Evolutionary conservation across 2,888 invertebrate species (phyloP).

Genomic region (Acanthosoma haemorrhoidale): DNA sequence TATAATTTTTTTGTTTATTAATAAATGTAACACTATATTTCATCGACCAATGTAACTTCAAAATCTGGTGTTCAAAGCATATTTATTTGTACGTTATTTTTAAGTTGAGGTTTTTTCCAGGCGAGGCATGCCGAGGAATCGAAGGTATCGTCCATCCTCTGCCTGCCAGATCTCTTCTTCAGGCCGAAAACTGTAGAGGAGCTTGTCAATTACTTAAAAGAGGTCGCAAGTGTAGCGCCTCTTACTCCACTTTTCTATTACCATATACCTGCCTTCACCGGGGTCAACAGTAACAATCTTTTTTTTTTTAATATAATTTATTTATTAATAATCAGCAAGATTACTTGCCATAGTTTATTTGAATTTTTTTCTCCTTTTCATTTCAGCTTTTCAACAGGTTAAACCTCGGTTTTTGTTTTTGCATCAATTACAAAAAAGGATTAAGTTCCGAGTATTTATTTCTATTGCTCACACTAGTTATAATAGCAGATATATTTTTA

Average conservation of each 20-base stretch:
- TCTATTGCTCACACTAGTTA: too few relatives aligned
- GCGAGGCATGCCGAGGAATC: constrained; percentile 62
- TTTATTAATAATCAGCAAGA: too few relatives aligned
- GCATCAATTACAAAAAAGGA: too few relatives aligned
- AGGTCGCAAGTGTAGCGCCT: constrained; percentile 64
- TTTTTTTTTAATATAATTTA: constrained; percentile 3
- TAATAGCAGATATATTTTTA: too few relatives aligned
- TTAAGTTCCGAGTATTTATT: too few relatives aligned
- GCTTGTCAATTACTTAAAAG: constrained; percentile 60
- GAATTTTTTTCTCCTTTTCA: too few relatives aligned
- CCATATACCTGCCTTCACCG: constrained; percentile 69
- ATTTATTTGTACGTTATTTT: constrained; percentile 18
- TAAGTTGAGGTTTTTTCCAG: too few relatives aligned
- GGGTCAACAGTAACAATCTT: constrained; percentile 61
- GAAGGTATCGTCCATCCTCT: constrained; percentile 63
- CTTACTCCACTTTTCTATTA: constrained; percentile 75
- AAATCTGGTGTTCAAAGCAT: background rate
- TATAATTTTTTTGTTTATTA: too few relatives aligned
- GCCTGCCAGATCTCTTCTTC: constrained; percentile 71
- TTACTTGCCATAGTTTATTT: too few relatives aligned
- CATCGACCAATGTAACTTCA: background rate
- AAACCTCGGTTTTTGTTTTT: too few relatives aligned
- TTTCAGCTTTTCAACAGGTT: too few relatives aligned
- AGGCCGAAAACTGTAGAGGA: constrained; percentile 58
- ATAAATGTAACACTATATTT: too few relatives aligned